phyloP scores from a whole-genome alignment of 1,140 invertebrate genomes.

The Dendrolimus punctatus region DNA sequence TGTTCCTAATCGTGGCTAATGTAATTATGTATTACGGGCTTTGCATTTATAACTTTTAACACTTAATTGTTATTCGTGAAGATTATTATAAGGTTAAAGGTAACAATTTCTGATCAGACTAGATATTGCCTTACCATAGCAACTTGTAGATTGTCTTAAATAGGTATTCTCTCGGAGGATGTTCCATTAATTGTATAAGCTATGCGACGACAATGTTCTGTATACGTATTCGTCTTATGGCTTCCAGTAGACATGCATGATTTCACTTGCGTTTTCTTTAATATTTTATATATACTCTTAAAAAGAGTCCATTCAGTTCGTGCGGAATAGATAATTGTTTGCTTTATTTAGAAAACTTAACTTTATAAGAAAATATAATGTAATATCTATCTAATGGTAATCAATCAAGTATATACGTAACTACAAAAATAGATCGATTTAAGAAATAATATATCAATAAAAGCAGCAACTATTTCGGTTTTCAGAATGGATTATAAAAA shows the following conservation, averaged over 20 bases:
- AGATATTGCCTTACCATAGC: too few relatives aligned
- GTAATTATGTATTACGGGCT: too few relatives aligned
- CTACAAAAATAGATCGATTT: conserved; percentile 71
- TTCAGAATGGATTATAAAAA: conserved; percentile 36
- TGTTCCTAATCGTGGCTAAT: too few relatives aligned
- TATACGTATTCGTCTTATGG: conserved; percentile 6
- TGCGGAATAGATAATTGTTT: conserved; percentile 48
- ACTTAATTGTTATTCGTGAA: too few relatives aligned
- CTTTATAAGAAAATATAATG: conserved; percentile 58
- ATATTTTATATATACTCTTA: background rate
- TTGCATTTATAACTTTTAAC: too few relatives aligned
- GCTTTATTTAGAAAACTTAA: conserved; percentile 59
- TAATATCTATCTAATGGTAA: conserved; percentile 65
- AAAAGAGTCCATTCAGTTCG: conserved; percentile 23
- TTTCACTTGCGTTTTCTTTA: too few relatives aligned
- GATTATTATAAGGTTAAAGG: too few relatives aligned
- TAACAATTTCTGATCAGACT: too few relatives aligned
- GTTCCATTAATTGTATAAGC: conserved; percentile 33
- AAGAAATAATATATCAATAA: conserved; percentile 42
- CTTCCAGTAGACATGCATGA: background rate
- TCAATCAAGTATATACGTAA: conserved; percentile 60
- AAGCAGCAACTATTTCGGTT: background rate
- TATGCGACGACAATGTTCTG: conserved; percentile 26
- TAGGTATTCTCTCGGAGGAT: conserved; percentile 28
- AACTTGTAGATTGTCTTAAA: background rate